Conservation (phyloP, 1,140 invertebrate genomes). For the Drosophila tsacasi region DNA sequence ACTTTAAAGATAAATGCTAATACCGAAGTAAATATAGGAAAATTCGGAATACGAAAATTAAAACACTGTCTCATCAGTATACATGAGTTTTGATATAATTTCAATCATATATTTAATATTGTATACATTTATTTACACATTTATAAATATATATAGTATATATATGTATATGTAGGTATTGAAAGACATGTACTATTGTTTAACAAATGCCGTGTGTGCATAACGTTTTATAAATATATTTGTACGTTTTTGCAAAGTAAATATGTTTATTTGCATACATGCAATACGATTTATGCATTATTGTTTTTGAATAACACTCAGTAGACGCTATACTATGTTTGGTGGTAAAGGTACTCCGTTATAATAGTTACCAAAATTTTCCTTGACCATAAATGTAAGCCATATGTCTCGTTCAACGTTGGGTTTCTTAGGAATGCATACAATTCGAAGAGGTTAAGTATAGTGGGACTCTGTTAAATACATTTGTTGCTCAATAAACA, state of each 20-base stretch:
- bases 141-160: conserved; percentile 39
- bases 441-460: conserved; percentile 9
- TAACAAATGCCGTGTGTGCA: conserved; percentile 48
- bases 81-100: conserved; percentile 41
- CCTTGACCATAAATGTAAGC: conserved; percentile 19
- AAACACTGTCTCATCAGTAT: conserved; percentile 2
- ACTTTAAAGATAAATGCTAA: not conserved
- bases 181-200: conserved; percentile 45
- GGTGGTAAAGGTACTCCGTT: conserved; percentile 33
- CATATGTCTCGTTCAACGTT: conserved; percentile 41
- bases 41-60: not conserved
- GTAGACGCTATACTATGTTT: conserved; percentile 31
- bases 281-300: conserved; percentile 30
- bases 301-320: conserved; percentile 35
- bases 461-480: conserved; percentile 1
- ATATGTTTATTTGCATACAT: conserved; percentile 34
- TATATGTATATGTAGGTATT: conserved; percentile 12
- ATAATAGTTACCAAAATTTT: conserved; percentile 21
- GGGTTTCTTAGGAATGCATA: conserved; percentile 34
- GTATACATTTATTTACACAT: conserved; percentile 49
- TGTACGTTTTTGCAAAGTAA: conserved; percentile 49
- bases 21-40: not conserved
- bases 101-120: conserved; percentile 36
- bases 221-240: conserved; percentile 60
- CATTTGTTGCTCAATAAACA: not conserved